A percentile compares a stretch with the other conserved stretches of the same genome.
phyloP scores from a whole-genome alignment of 2,888 invertebrate genomes.

The Heteromurus nitidus region DNA sequence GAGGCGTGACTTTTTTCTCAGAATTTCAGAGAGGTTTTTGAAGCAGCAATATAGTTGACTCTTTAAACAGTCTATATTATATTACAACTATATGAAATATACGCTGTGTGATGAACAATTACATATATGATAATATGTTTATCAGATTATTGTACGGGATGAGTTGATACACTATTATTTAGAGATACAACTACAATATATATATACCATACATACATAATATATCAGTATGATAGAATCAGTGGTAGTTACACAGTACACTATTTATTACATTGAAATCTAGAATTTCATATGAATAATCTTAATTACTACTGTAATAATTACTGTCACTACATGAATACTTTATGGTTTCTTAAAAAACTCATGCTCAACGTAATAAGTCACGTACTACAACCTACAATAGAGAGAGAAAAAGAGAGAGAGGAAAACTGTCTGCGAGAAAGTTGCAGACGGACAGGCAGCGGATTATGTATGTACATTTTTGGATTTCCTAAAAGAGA shows the following conservation, averaged over 20 bases:
- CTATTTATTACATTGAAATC: slow-evolving; percentile 45
- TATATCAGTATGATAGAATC: slow-evolving; percentile 52
- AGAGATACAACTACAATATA: slow-evolving; percentile 8
- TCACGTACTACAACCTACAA: slow-evolving; percentile 49
- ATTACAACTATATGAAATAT: slow-evolving; percentile 41
- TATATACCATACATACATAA: background rate
- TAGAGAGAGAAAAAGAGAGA: no score
- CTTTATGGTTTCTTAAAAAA: slow-evolving; percentile 60
- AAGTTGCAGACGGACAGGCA: slow-evolving; percentile 30
- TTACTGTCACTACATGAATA: slow-evolving; percentile 23
- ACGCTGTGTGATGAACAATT: slow-evolving; percentile 63
- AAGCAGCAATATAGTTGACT: slow-evolving; percentile 61
- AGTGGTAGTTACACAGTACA: slow-evolving; percentile 48
- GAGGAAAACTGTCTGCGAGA: slow-evolving; percentile 48
- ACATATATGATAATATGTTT: slow-evolving; percentile 50
- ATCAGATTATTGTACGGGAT: slow-evolving; percentile 52
- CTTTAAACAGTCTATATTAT: slow-evolving; percentile 50
- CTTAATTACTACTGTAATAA: slow-evolving; percentile 36
- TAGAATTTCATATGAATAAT: slow-evolving; percentile 57
- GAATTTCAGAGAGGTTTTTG: slow-evolving; percentile 45
- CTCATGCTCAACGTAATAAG: slow-evolving; percentile 69
- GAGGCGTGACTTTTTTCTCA: slow-evolving; percentile 39
- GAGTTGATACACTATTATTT: slow-evolving; percentile 41
- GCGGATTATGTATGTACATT: slow-evolving; percentile 1
- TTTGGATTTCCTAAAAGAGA: slow-evolving; percentile 15